These are phyloP conservation scores for Drosophila acutilabella DNA, from an alignment of 2,888 invertebrate genomes.

Conservation along the genomic window DNA sequence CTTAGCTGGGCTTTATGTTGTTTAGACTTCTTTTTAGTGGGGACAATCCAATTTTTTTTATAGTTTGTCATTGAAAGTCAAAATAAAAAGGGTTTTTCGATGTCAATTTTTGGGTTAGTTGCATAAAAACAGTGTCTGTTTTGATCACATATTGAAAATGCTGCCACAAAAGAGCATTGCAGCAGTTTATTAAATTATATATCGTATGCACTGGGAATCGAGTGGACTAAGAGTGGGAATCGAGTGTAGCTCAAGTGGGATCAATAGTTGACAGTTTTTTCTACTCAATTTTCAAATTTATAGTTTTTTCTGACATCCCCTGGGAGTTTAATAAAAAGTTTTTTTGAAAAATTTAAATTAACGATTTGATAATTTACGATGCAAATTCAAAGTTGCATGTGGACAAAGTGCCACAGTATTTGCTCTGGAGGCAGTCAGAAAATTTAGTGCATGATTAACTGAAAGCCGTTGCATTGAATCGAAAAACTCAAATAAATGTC, in stretches of 20 bases:
- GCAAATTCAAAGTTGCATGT: slow-evolving; percentile 31
- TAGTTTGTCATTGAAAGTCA: slow-evolving; percentile 34
- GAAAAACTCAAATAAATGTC: slow-evolving; percentile 71
- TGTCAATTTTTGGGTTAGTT: slow-evolving; percentile 18
- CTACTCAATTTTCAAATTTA: slow-evolving; percentile 49
- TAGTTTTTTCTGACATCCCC: slow-evolving; percentile 30
- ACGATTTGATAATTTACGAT: slow-evolving; percentile 68
- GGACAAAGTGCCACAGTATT: slow-evolving; percentile 2
- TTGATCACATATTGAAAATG: slow-evolving; percentile 21
- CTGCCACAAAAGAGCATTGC: slow-evolving; percentile 44
- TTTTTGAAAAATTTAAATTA: slow-evolving; percentile 43
- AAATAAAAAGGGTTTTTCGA: slow-evolving; percentile 40
- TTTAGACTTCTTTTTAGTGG: not conserved
- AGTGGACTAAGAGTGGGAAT: slow-evolving; percentile 19
- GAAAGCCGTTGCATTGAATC: slow-evolving; percentile 28
- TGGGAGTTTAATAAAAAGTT: slow-evolving; percentile 67
- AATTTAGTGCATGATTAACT: slow-evolving; percentile 50
- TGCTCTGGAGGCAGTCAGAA: slow-evolving; percentile 22
- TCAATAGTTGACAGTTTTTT: slow-evolving; percentile 39
- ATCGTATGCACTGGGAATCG: slow-evolving; percentile 16
- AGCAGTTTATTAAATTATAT: slow-evolving; percentile 57
- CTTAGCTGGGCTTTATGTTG: slow-evolving; percentile 15
- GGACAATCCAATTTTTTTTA: slow-evolving; percentile 6
- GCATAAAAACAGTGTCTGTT: slow-evolving; percentile 37
- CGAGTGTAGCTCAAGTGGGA: not conserved